Conservation (phyloP, 2,113 vertebrate species). For the Vicugna pacos region DNA sequence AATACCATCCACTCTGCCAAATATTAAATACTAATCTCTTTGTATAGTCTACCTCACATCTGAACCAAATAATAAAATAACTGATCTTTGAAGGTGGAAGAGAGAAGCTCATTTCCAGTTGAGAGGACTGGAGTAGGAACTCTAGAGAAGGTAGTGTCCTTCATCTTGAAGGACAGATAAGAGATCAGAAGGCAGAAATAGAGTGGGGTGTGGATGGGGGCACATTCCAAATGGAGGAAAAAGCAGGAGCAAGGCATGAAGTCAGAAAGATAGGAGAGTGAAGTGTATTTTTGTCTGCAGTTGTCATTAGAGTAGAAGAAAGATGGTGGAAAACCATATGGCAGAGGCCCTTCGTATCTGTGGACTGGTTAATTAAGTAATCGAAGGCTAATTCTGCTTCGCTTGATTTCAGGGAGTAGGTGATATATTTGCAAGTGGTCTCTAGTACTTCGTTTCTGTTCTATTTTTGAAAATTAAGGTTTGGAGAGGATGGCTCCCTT, state of each 20-base stretch:
- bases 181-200: not conserved
- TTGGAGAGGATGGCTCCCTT: constrained; percentile 24
- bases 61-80: constrained; percentile 1
- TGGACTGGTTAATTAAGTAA: not conserved
- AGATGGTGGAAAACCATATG: not conserved
- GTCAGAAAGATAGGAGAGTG: not conserved
- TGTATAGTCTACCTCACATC: not conserved
- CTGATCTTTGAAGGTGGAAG: not conserved
- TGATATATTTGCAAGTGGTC: not conserved
- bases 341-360: not conserved
- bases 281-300: not conserved
- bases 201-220: not conserved
- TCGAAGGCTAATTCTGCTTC: not conserved
- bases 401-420: not conserved
- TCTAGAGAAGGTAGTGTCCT: not conserved
- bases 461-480: constrained; percentile 44
- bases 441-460: not conserved
- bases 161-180: not conserved
- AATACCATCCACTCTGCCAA: not conserved
- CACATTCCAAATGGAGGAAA: not conserved
- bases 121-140: not conserved
- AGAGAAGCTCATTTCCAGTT: not conserved
- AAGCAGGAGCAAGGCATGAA: not conserved
- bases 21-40: not conserved
- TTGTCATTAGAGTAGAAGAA: not conserved